These are phyloP conservation scores for Bilobella aurantiaca DNA, from an alignment of 1,140 invertebrate species.

Conservation along the genomic window DNA sequence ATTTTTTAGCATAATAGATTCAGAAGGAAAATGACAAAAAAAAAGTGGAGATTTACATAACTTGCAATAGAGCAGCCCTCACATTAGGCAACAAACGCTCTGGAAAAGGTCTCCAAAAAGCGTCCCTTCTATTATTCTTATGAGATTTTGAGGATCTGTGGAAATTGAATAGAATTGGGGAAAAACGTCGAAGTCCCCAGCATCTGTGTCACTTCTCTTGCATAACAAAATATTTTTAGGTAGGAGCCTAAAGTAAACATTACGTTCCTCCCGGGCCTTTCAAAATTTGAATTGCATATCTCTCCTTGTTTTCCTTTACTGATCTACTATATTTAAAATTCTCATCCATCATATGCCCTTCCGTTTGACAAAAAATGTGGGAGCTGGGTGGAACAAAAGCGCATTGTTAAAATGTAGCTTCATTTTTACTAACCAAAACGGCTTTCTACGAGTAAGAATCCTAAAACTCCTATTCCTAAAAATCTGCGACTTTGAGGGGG, in stretches of 20 bases:
- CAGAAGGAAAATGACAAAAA: no score
- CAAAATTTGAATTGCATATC: not conserved
- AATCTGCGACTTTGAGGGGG: not conserved
- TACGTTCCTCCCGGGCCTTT: not conserved
- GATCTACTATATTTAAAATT: not conserved
- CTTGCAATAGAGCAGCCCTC: no score
- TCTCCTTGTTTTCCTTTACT: not conserved
- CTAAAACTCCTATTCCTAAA: not conserved
- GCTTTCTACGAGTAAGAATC: not conserved
- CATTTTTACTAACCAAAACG: not conserved
- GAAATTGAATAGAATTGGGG: slow-evolving; percentile 20
- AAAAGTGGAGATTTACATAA: slow-evolving; percentile 21
- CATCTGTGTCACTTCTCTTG: not conserved
- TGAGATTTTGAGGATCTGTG: slow-evolving; percentile 31
- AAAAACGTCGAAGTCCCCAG: not conserved
- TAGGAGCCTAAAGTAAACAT: not conserved
- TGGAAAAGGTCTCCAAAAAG: no score
- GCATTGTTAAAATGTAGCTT: not conserved
- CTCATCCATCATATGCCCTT: not conserved
- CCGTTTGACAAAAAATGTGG: not conserved
- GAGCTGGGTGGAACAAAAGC: not conserved
- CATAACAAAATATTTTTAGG: not conserved
- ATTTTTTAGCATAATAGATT: no score
- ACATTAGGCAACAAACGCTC: no score
- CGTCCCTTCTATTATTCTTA: slow-evolving; percentile 25